Conservation (phyloP, 2,113 vertebrate species). For the Hydrochoerus hydrochaeris region DNA sequence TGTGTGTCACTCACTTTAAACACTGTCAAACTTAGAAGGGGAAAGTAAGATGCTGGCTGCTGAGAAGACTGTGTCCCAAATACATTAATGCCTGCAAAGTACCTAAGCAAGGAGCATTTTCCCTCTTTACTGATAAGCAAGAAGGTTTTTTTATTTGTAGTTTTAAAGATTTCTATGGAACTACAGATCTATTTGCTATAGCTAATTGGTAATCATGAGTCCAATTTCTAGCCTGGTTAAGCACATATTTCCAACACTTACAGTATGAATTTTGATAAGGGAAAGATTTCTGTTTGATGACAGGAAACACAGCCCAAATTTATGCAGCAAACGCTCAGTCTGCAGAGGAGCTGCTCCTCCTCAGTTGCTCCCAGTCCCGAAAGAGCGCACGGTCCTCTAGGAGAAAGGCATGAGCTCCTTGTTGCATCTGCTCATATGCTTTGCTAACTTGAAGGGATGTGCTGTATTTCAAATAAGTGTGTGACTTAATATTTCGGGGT, state of each 20-base stretch:
- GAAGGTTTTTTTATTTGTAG: slow-evolving; percentile 26
- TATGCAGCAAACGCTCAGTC: slow-evolving; percentile 54
- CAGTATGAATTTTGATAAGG: slow-evolving; percentile 23
- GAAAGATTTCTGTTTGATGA: slow-evolving; percentile 71
- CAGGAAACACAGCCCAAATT: slow-evolving; percentile 66
- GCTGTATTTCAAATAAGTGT: slow-evolving; percentile 83
- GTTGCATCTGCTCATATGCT: slow-evolving; percentile 67
- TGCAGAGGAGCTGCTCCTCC: slow-evolving; percentile 23
- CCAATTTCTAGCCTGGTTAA: slow-evolving; percentile 67
- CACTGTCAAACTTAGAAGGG: slow-evolving; percentile 53
- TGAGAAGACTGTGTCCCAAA: slow-evolving; percentile 33
- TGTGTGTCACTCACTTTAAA: slow-evolving; percentile 43
- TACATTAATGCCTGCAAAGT: slow-evolving; percentile 24
- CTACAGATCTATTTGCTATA: slow-evolving; percentile 54
- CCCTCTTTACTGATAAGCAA: slow-evolving; percentile 51
- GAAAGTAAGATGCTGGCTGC: slow-evolving; percentile 57
- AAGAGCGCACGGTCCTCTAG: slow-evolving; percentile 69
- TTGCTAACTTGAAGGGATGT: slow-evolving; percentile 84
- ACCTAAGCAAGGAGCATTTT: slow-evolving; percentile 43
- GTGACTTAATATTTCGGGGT: slow-evolving; percentile 79
- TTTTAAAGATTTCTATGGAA: slow-evolving; percentile 13
- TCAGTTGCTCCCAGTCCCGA: slow-evolving; percentile 44
- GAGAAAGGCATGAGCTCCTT: slow-evolving; percentile 70
- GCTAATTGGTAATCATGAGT: slow-evolving; percentile 70
- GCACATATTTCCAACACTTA: slow-evolving; percentile 65